These are phyloP conservation scores for Petrosia ficiformis DNA, from an alignment of 37 sponge, comb jelly and placozoan genomes.

Conservation along the genomic window DNA sequence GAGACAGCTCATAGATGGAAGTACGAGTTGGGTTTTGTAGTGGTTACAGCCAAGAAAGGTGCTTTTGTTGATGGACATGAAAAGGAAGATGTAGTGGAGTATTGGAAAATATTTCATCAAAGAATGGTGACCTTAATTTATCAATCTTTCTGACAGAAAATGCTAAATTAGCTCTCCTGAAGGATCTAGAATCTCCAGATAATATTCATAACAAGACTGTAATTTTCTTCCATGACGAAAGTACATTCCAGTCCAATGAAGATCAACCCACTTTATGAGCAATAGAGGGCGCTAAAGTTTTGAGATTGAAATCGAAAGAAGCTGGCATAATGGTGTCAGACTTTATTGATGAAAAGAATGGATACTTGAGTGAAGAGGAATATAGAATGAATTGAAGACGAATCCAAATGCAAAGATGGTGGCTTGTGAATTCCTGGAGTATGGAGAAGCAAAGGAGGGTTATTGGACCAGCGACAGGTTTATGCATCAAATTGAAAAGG, in stretches of 20 bases:
- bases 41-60: constrained; percentile 25
- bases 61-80: constrained; percentile 68
- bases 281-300: not conserved
- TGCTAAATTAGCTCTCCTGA: no score
- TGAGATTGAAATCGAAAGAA: constrained; percentile 41
- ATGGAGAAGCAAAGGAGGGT: constrained; percentile 24
- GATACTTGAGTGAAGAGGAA: constrained; percentile 25
- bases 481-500: constrained; percentile 34
- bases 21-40: constrained; percentile 54
- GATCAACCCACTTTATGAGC: constrained; percentile 47
- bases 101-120: constrained; percentile 16
- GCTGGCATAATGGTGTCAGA: constrained; percentile 55
- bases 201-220: no score
- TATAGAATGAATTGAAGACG: no score
- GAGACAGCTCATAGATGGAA: constrained; percentile 51
- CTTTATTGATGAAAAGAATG: constrained; percentile 50
- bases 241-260: constrained; percentile 39
- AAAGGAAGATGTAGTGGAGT: constrained; percentile 43
- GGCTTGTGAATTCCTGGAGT: constrained; percentile 17
- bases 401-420: no score
- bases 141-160: no score
- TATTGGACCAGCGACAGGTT: constrained; percentile 43
- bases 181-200: no score
- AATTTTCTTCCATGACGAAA: constrained; percentile 67
- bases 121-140: constrained; percentile 13